Evolutionary conservation across 2,113 vertebrate genomes (phyloP).

Genomic region (Scomber scombrus): DNA sequence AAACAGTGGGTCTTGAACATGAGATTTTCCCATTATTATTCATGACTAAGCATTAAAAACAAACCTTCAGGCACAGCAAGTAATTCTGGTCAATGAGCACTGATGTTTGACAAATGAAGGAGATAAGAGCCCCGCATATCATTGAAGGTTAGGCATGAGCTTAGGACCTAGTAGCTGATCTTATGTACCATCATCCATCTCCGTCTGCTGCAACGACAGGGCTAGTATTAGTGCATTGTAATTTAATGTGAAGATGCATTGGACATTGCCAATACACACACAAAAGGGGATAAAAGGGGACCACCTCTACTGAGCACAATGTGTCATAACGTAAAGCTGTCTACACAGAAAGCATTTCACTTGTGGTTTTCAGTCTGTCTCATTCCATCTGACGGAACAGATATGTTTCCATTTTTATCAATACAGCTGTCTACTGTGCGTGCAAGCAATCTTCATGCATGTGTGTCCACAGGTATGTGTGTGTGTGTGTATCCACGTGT

Average conservation of each 20-base stretch:
- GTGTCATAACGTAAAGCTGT: neutral
- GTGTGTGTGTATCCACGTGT: constrained; percentile 23
- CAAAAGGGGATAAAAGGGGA: neutral
- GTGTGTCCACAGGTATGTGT: constrained; percentile 15
- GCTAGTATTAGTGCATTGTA: neutral
- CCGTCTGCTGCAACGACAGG: constrained; percentile 38
- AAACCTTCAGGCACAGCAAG: constrained; percentile 22
- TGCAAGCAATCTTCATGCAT: constrained; percentile 10
- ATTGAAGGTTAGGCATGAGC: constrained; percentile 17
- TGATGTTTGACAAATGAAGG: constrained; percentile 3
- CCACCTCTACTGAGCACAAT: neutral
- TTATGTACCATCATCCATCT: constrained; percentile 43
- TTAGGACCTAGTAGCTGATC: constrained; percentile 13
- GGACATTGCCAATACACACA: constrained; percentile 17
- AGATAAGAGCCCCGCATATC: neutral
- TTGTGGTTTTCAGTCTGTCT: too few relatives aligned
- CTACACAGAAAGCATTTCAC: constrained; percentile 6
- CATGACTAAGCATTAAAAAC: constrained; percentile 31
- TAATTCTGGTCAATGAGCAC: constrained; percentile 18
- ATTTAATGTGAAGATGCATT: constrained; percentile 24
- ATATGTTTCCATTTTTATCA: too few relatives aligned
- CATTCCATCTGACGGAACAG: too few relatives aligned
- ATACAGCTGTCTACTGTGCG: neutral
- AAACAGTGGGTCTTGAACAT: neutral
- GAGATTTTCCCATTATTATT: constrained; percentile 13